Conservation (phyloP, 92 coral and sea anemone genomes). For the Heliopora coerulea region DNA sequence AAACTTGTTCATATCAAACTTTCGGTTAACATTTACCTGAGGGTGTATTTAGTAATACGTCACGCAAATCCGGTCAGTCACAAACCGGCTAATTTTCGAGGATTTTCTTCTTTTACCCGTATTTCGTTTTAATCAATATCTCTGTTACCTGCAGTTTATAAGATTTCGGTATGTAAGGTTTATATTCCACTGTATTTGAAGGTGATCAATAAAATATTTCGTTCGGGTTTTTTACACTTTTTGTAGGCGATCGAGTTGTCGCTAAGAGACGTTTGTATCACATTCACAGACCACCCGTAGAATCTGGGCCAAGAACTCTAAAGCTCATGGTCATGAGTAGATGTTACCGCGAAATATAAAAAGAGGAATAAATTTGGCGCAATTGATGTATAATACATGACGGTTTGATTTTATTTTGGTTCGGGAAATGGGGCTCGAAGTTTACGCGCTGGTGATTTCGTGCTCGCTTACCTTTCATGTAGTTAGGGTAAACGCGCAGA, state of each 20-base stretch:
- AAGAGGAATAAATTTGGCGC: constrained; percentile 17
- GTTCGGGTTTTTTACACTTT: constrained; percentile 20
- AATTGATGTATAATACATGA: constrained; percentile 17
- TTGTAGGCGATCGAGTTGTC: background rate
- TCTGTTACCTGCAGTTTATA: constrained; percentile 34
- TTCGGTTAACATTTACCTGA: too few relatives aligned
- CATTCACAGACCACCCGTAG: background rate
- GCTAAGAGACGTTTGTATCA: background rate
- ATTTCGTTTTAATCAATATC: constrained; percentile 18
- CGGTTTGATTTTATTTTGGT: background rate
- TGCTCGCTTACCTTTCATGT: constrained; percentile 5
- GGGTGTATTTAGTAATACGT: too few relatives aligned
- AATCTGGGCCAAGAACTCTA: constrained; percentile 26
- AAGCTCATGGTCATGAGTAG: background rate
- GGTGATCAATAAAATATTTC: background rate
- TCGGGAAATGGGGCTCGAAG: constrained; percentile 14
- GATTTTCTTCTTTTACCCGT: constrained; percentile 34
- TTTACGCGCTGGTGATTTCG: constrained; percentile 18
- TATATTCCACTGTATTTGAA: background rate
- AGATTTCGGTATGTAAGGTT: background rate
- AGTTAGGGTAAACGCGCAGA: constrained; percentile 17
- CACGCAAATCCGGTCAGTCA: constrained; percentile 29
- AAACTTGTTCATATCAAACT: too few relatives aligned
- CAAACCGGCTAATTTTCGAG: constrained; percentile 29
- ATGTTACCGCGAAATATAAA: constrained; percentile 8